phyloP scores from a whole-genome alignment of 2,888 invertebrate species.

The Apotomis capreana region DNA sequence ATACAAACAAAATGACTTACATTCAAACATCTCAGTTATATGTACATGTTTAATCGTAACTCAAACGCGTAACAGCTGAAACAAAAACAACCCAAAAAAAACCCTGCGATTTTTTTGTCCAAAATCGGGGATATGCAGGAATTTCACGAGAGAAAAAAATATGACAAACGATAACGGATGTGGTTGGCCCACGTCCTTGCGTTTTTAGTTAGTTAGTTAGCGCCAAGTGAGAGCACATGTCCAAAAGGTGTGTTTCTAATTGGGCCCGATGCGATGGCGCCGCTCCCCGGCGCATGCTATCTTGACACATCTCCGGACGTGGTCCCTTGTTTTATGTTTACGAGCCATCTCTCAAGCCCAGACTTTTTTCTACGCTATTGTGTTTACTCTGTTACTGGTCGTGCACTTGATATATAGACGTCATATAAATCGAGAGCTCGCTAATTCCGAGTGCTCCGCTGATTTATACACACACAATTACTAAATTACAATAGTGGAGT shows the following conservation, averaged over 20 bases:
- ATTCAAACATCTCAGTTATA: background rate
- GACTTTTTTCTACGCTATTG: slow-evolving; percentile 73
- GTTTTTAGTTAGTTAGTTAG: slow-evolving; percentile 74
- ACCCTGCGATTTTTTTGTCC: slow-evolving; percentile 21
- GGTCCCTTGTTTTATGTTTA: slow-evolving; percentile 81
- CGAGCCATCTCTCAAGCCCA: slow-evolving; percentile 75
- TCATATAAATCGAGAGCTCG: slow-evolving; percentile 65
- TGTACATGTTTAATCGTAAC: slow-evolving; percentile 11
- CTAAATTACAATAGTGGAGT: slow-evolving; percentile 47
- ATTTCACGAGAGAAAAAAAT: slow-evolving; percentile 53
- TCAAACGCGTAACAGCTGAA: slow-evolving; percentile 29
- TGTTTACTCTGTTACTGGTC: slow-evolving; percentile 68
- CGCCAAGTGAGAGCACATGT: slow-evolving; percentile 78
- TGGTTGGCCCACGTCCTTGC: slow-evolving; percentile 65
- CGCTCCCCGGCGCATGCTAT: slow-evolving; percentile 76
- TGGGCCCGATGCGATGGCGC: slow-evolving; percentile 71
- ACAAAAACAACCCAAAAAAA: slow-evolving; percentile 31
- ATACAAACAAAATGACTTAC: too few species aligned
- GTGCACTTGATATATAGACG: slow-evolving; percentile 72
- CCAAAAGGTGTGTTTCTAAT: slow-evolving; percentile 83
- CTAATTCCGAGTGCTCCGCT: slow-evolving; percentile 60
- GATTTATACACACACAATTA: slow-evolving; percentile 53
- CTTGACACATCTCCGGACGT: slow-evolving; percentile 82
- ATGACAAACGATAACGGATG: slow-evolving; percentile 76
- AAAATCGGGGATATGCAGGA: slow-evolving; percentile 31